Base-by-base conservation (phyloP, 2,888 invertebrate genomes). In the Drosophila vallismaia region DNA sequence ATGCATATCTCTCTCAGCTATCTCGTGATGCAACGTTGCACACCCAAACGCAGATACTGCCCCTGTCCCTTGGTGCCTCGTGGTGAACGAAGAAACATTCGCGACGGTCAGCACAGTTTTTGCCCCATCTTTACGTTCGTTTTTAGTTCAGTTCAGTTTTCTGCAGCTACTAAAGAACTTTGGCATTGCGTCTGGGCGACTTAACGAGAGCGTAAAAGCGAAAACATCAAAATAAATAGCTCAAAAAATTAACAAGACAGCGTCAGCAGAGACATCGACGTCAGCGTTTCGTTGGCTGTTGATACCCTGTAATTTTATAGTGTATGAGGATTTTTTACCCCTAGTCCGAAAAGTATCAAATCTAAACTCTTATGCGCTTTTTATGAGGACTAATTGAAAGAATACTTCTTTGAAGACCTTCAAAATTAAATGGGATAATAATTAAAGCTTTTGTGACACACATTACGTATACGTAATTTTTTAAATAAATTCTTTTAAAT, bases 201-300 rank as follows among this genome's bases (percentile, higher is more conserved):
- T 88, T 79, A 84, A 88, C 87, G 88, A 84, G 87, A 88, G 84
- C 88, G 88, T 88, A 88, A 84, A 88, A 88, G 84, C 88, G 88
- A 84, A 88, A 84, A 84, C 84, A 84, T 84, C 81, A 86, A 84
- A 88, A 86, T 88, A 84, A 84, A 84, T 84, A 84, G 88, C 84
- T 88, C 86, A 88, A 79, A 88, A 86, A 86, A 88, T 88, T 88
- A 88, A 88, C 85, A 88, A 84, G 87, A 76, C 83, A 86, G 71
- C 73, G 60, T 63, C 75, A 62, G 67, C 57, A 60, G 73, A 63
- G 66, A 63, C 67, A 54, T 63, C 67, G 62, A 59, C 82, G 72
- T 82, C 76, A 71, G 71, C 71, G 63, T 71, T 72, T 71, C 63
- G 49, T 45, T 59, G 12, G 33, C 29, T n/a, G n/a, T n/a, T n/a